Base-by-base conservation (phyloP, 2,113 vertebrate genomes). In the Alaudala cheleensis region DNA sequence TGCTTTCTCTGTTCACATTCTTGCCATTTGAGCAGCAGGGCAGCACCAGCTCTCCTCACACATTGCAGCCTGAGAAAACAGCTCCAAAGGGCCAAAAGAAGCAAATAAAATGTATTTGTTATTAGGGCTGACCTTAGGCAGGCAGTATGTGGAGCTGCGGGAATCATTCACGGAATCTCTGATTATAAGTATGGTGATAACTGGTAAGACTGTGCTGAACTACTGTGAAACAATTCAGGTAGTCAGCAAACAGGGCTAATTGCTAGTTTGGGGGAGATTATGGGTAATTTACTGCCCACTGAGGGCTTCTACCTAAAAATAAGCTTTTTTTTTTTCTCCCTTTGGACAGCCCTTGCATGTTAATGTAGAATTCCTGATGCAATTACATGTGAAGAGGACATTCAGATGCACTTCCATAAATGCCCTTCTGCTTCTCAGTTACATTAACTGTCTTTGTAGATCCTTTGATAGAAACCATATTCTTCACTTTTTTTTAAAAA, bases 211-310 rank as follows among this genome's bases (percentile, higher is more conserved):
- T 84, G 74, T 67, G 93, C 92, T 81, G 92, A 97, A 96, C 90
- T 92, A 84, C 86, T 79, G 84, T 86, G 87, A 96, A 94, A 97
- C 93, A 95, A 96, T 97, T 96, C 94, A 93, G 86, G 86, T 93
- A 97, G 91, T 96, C 93, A 95, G 94, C 92, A 95, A 97, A 97
- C 79, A 97, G 94, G 92, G 96, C 78, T 96, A 95, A 96, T 95
- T 95, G 82, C 86, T 97, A 93, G 82, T 90, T 97, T 85, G 92
- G 96, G 81, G 90, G 95, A 97, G 88, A 97, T 96, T 84, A 92
- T 96, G 86, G 89, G 86, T 97, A 97, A 97, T 97, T 97, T 97
- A 96, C 84, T 96, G 86, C 81, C 91, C 95, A 93, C 70, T 90
- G 93, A 95, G 83, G 93, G 58, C 70, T 95, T 97, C 88, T 73